Evolutionary conservation across 2,797 vertebrate species (phyloP), one percentile per base, ranked within the genome.

Genomic region (Decapterus maruadsi): DNA sequence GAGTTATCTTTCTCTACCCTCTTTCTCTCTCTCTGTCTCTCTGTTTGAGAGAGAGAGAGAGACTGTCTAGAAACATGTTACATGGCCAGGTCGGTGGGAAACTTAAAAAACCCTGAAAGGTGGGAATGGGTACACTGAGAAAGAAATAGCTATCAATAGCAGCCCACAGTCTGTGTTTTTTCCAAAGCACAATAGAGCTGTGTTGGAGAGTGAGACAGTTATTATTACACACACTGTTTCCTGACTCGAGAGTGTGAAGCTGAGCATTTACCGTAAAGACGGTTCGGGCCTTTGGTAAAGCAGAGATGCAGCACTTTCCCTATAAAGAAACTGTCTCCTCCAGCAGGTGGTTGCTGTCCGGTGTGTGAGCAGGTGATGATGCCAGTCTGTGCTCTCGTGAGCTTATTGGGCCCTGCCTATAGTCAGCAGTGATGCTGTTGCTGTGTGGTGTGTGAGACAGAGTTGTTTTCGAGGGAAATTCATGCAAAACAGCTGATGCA

Each of bases 61-160:
- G n/a, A 46, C 31, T 72, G 40, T 1, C 22, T 79, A 58, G 59
- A 69, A 68, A 66, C n/a, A n/a, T 64, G 43, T 78, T 40, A 2
- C 12, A 54, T 36, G 71, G 20, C 22, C 60, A 65, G 40, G 45
- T 42, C 31, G 4, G 22, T 40, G 40, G 46, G 45, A 72, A 71
- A 53, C 26, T 26, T 26, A 57, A 29, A 55, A 54, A 61, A 61
- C 48, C 38, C 20, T 54, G 54, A 36, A 75, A 64, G 53, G 68
- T 61, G 8, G 14, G 12, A 65, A 26, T 50, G 11, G 48, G 4
- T 40, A 53, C 14, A 26, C n/a, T n/a, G 10, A 13, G 53, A 20
- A 67, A 62, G 26, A 67, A 36, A 40, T 43, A 22, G 34, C 29
- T 57, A 40, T 61, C 29, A 54, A 17, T 14, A 29, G 0, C 31